A percentile compares a stretch with the other conserved stretches of the same genome.
phyloP scores from a whole-genome alignment of 1,140 invertebrate genomes.

The Cecropterus lyciades region DNA sequence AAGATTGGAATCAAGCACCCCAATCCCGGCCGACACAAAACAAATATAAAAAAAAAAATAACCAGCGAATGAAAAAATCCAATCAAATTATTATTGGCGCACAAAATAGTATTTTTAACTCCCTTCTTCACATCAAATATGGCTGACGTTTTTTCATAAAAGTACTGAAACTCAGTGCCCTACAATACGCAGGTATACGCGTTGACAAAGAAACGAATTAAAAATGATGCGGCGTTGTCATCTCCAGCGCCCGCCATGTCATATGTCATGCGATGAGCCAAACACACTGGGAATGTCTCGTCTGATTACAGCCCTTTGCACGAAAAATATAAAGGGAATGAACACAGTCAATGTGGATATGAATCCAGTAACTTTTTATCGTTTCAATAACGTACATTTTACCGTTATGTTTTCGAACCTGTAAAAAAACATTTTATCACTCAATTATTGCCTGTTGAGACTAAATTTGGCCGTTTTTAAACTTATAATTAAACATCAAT shows the following conservation, averaged over 20 bases:
- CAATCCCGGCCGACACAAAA: too few species aligned
- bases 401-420: background rate
- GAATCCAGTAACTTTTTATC: conserved; percentile 6
- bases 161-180: conserved; percentile 1
- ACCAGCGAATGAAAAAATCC: too few species aligned
- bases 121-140: too few species aligned
- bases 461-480: background rate
- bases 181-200: conserved; percentile 9
- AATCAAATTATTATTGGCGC: too few species aligned
- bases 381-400: background rate
- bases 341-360: conserved; percentile 10
- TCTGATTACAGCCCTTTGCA: conserved; percentile 24
- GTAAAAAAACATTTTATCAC: conserved; percentile 19
- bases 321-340: conserved; percentile 13
- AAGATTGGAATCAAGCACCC: too few species aligned
- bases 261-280: conserved; percentile 4
- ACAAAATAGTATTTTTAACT: too few species aligned
- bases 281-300: conserved; percentile 12
- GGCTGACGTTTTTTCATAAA: background rate
- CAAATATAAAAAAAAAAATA: too few species aligned
- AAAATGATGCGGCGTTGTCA: conserved; percentile 20
- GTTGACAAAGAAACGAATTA: conserved; percentile 26
- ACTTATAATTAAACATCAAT: too few species aligned
- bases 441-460: conserved; percentile 7
- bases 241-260: conserved; percentile 9